A percentile compares a stretch with the other conserved stretches of the same genome.
Evolutionary conservation across 92 coral and sea anemone species (phyloP).

Genomic region (Heliopora coerulea): DNA sequence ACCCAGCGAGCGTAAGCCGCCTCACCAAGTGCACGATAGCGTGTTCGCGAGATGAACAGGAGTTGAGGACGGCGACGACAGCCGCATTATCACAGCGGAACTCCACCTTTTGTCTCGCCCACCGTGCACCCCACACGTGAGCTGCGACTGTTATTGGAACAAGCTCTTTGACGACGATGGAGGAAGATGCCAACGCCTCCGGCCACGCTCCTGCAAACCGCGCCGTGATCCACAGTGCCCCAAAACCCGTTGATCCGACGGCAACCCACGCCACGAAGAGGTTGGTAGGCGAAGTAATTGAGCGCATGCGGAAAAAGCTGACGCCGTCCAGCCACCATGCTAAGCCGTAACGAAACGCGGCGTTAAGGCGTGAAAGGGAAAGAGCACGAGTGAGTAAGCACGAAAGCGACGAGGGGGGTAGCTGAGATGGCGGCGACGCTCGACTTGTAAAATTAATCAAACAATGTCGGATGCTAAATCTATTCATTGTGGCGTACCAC

Average conservation of each 20-base stretch:
- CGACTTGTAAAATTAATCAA: too few relatives aligned
- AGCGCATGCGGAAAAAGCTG: constrained; percentile 9
- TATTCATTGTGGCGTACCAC: too few relatives aligned
- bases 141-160: constrained; percentile 36
- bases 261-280: too few relatives aligned
- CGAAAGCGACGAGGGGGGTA: too few relatives aligned
- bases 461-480: too few relatives aligned
- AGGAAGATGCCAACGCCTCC: background rate
- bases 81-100: constrained; percentile 54
- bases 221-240: background rate
- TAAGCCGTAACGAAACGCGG: constrained; percentile 22
- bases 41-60: constrained; percentile 45
- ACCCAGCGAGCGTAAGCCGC: constrained; percentile 30
- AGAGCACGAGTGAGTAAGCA: too few relatives aligned
- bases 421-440: too few relatives aligned
- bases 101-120: too few relatives aligned
- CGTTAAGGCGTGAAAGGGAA: constrained; percentile 23
- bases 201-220: background rate
- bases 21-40: constrained; percentile 47
- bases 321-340: constrained; percentile 26
- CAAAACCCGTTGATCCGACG: too few relatives aligned
- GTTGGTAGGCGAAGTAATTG: background rate
- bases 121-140: constrained; percentile 37
- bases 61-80: constrained; percentile 47
- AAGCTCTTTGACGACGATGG: background rate